phyloP scores from a whole-genome alignment of 2,797 vertebrate genomes.

The Labeo calbasu region DNA sequence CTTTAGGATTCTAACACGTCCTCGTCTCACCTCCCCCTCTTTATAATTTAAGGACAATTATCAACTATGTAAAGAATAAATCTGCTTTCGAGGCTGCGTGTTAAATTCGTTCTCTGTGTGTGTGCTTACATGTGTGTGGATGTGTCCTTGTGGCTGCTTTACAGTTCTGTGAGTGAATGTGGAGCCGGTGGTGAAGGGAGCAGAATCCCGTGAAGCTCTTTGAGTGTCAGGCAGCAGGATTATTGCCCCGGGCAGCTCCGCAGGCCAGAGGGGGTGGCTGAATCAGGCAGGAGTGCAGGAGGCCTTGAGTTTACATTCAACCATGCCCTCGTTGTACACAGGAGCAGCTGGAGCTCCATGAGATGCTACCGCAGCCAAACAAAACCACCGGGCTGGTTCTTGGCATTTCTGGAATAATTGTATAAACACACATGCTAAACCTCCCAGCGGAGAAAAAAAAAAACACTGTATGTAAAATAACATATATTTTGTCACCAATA shows the following conservation, averaged over 20 bases:
- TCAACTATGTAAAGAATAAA: slow-evolving; percentile 31
- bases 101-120: background rate
- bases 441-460: slow-evolving; percentile 15
- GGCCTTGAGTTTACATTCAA: slow-evolving; percentile 51
- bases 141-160: slow-evolving; percentile 21
- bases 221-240: slow-evolving; percentile 43
- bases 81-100: background rate
- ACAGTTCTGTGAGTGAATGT: slow-evolving; percentile 1
- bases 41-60: slow-evolving; percentile 41
- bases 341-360: slow-evolving; percentile 30
- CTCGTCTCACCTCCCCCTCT: background rate
- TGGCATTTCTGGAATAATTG: background rate
- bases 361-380: slow-evolving; percentile 59
- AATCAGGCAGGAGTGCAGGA: slow-evolving; percentile 52
- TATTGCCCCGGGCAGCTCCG: slow-evolving; percentile 60
- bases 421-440: slow-evolving; percentile 16
- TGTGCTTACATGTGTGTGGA: background rate
- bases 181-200: slow-evolving; percentile 7
- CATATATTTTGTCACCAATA: slow-evolving; percentile 40
- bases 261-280: slow-evolving; percentile 51
- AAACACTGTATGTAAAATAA: slow-evolving; percentile 33
- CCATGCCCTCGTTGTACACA: slow-evolving; percentile 38
- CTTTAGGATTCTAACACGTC: slow-evolving; percentile 6
- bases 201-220: slow-evolving; percentile 32
- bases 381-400: slow-evolving; percentile 45